Base-by-base conservation (phyloP, 2,113 vertebrate genomes). In the Raphicerus campestris region DNA sequence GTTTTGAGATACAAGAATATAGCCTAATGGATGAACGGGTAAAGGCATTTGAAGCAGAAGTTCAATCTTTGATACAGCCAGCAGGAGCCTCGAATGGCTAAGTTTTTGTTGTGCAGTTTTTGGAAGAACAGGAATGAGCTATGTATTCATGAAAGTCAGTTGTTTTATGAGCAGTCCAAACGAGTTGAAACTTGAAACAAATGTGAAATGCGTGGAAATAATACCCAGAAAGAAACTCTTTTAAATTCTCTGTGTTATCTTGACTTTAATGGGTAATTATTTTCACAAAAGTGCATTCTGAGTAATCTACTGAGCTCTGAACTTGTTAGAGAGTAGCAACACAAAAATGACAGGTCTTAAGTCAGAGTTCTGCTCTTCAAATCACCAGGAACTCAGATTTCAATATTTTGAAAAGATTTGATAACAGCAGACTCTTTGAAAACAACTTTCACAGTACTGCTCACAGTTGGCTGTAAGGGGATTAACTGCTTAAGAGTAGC, bases 151-250 rank as follows among this genome's bases (percentile, higher is more conserved):
- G 51, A 78, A 78, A 88, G 20, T 19, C n/a, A 20, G 28, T 93
- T 77, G 20, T 88, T 95, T 93, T 87, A 32, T 85, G 55, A 93
- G 28, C 3, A 81, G 19, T 63, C 26, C 49, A 81, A 39, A 30
- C 26, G 60, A 94, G 51, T 47, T 85, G 70, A 81, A 93, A 85
- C 35, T 85, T 70, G 32, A 97, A 89, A 77, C 47, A 53, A 92
- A 86, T 32, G 77, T 30, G 35, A 81, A 89, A 60, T 93, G 4
- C 70, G 26, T 28, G 61, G 14, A 83, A 87, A 49, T 49, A 81
- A 85, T 28, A 28, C 75, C 10, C 5, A 85, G 35, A 55, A 70
- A 95, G 56, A 58, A 97, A 63, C 10, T 3, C 17, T 63, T 89
- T 89, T 73, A 56, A 93, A 82, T 5, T n/a, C 1, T 55, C 20